Base-by-base conservation (phyloP, 2,113 vertebrate genomes). In the Cnemophilus loriae region DNA sequence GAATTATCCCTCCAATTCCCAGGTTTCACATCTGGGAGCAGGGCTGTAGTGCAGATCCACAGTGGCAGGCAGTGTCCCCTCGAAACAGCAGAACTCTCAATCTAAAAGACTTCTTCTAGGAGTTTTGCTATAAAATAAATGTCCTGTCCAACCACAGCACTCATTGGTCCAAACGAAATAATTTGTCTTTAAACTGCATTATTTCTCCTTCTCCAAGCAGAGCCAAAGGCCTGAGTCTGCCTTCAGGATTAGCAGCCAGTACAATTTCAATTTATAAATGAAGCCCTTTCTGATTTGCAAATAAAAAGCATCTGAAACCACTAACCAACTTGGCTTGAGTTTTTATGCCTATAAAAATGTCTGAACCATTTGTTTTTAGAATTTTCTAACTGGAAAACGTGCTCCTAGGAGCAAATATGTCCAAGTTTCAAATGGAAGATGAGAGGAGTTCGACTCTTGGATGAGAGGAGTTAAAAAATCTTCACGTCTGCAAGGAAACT, bases 281-380 rank as follows among this genome's bases (percentile, higher is more conserved):
- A 94, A 96, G 53, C 77, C 91, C 91, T 68, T 91, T 82, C 67
- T 81, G 96, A 82, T 90, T 85, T 77, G 83, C 70, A 93, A 91
- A 97, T 91, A 74, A 68, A 80, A 97, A 97, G 95, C 96, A 86
- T 97, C 95, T 96, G 97, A 96, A 96, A 76, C 90, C 89, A 88
- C 95, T 80, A 81, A 95, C 97, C 95, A 86, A 37, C 86, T 92
- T 97, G 96, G 95, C 97, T 84, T 64, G 23, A 22, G 16, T 85
- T 64, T 87, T 84, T 87, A 61, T 41, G 94, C 95, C 95, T 95
- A 96, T 96, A 96, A 98, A 97, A 97, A 97, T 73, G 89, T 92
- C 96, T 69, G 84, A 70, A 61, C 92, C 81, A 37, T 94, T 96
- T 92, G 95, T 92, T 97, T 95, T 97, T 95, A 77, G 92, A 83